Conservation (phyloP, 2,797 vertebrate genomes). For the Salarias fasciatus region DNA sequence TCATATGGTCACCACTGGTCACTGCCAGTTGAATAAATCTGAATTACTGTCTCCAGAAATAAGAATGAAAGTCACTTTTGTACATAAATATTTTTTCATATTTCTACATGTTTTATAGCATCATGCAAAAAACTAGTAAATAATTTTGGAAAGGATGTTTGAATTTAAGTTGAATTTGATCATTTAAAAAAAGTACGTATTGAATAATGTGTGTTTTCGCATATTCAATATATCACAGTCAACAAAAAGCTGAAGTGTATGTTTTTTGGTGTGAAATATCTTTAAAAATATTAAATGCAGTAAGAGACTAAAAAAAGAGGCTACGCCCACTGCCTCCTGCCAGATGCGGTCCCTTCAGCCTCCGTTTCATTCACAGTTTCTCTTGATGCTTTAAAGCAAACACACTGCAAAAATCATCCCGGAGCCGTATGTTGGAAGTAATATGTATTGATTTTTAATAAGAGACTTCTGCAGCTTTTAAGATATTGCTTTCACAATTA, state of each 20-base stretch:
- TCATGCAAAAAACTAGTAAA: too few relatives aligned
- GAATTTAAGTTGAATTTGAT: too few relatives aligned
- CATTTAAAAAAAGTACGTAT: too few relatives aligned
- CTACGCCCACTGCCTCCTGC: neutral
- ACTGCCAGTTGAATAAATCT: neutral
- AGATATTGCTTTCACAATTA: constrained; percentile 81
- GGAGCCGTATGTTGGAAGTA: constrained; percentile 65
- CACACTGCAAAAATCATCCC: constrained; percentile 48
- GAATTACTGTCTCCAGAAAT: neutral
- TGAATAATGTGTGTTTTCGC: too few relatives aligned
- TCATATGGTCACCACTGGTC: neutral
- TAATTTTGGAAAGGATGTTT: too few relatives aligned
- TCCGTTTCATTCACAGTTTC: neutral
- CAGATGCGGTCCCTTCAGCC: neutral
- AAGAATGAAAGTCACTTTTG: too few relatives aligned
- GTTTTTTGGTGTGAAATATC: neutral
- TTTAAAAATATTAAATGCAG: neutral
- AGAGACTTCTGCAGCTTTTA: constrained; percentile 76
- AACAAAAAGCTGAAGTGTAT: too few relatives aligned
- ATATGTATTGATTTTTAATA: constrained; percentile 77
- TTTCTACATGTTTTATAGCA: neutral
- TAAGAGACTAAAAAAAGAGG: neutral
- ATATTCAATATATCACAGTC: too few relatives aligned
- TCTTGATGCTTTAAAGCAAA: constrained; percentile 27
- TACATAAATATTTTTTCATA: too few relatives aligned